These are phyloP conservation scores for Cyprinodon tularosa DNA, from an alignment of 2,113 vertebrate species.

Conservation along the genomic window DNA sequence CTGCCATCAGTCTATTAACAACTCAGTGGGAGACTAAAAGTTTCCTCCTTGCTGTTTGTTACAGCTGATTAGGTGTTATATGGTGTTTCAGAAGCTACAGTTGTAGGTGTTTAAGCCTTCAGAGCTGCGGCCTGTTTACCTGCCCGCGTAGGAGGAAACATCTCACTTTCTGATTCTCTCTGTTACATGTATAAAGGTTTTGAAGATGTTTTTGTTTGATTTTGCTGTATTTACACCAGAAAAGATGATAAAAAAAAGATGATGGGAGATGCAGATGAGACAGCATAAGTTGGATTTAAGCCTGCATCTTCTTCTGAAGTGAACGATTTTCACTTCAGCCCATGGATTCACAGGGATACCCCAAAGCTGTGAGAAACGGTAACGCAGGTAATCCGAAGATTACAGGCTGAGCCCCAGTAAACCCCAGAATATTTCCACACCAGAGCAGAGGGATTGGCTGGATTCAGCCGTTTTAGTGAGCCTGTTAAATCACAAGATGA, in stretches of 20 bases:
- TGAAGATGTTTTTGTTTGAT: constrained; percentile 45
- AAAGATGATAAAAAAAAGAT: constrained; percentile 6
- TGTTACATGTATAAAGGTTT: constrained; percentile 48
- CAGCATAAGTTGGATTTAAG: constrained; percentile 33
- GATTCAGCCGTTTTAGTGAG: constrained; percentile 24
- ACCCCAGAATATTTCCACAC: constrained; percentile 16
- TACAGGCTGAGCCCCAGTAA: constrained; percentile 15
- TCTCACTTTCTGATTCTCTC: constrained; percentile 61
- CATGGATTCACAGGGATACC: constrained; percentile 47
- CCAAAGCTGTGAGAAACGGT: constrained; percentile 31
- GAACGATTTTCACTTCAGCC: constrained; percentile 38
- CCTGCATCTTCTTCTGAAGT: constrained; percentile 53
- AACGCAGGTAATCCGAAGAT: constrained; percentile 15
- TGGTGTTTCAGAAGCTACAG: constrained; percentile 38
- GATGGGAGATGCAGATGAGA: constrained; percentile 2
- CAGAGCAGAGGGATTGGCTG: background rate
- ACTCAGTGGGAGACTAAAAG: constrained; percentile 19
- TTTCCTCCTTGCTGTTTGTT: constrained; percentile 21
- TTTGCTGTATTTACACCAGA: constrained; percentile 37
- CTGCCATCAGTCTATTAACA: constrained; percentile 9
- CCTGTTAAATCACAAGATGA: constrained; percentile 29
- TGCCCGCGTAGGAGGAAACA: constrained; percentile 68
- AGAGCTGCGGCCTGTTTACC: constrained; percentile 53
- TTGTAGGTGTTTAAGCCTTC: constrained; percentile 56
- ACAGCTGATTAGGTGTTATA: constrained; percentile 39